Evolutionary conservation across 2,888 invertebrate genomes (phyloP), one percentile per base, ranked within the genome.

Genomic region (Bhutanitis thaidina): DNA sequence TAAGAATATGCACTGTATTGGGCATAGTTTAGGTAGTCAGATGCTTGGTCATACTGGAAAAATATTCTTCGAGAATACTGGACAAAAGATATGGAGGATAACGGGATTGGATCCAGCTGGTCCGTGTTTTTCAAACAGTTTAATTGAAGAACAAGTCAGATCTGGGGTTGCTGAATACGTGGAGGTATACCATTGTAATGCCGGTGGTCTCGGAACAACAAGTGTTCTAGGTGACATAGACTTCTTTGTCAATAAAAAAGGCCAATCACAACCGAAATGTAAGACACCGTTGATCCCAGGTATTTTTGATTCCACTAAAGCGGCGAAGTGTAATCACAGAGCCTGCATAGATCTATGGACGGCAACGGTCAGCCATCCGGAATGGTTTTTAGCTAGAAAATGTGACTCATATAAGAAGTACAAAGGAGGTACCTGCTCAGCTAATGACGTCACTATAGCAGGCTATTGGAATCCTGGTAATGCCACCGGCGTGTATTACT

Each of bases 181-280:
- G 0, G 92, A 92, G 63, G 87, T 91, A 0, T 87, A 92, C 55
- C 93, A 93, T 63, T 92, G 92, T 25, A 91, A 91, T 56, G 90
- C 90, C 50, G 92, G 91, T 10, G 80, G 79, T 0, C 64, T 91
- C 1, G 91, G 91, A 1, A 83, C 89, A 0, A 79, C 80, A 0
- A 81, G 81, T 48, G 85, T 90, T 0, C 64, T 91, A 29, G 92
- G 90, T 0, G 91, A 91, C 43, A 74, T 90, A 4, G 92, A 92
- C 65, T 92, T 92, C 67, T 91, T 90, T 59, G 83, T 91, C 1
- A 93, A 93, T 61, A 92, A 91, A 59, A 90, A 91, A 32, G 92
- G 92, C 0, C 68, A 67, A 9, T 69, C 83, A 0, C 93, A 93
- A 62, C 92, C 92, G 0, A 86, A 91, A 14, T 92, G 92, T 60